These are phyloP conservation scores for Drosophila barbarae DNA, from an alignment of 2,888 invertebrate species.

Conservation along the genomic window DNA sequence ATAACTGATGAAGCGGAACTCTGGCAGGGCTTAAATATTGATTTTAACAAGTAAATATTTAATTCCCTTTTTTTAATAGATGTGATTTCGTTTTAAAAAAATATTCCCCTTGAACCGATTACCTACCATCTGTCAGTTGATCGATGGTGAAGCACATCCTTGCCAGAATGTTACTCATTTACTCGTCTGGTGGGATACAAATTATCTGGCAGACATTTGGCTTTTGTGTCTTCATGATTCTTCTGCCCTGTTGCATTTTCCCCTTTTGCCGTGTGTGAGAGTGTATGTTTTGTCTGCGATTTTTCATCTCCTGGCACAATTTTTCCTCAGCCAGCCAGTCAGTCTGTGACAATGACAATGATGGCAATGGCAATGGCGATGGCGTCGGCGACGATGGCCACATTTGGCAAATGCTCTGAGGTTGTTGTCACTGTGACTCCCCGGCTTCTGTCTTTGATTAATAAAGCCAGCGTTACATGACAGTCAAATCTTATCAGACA, in stretches of 20 bases:
- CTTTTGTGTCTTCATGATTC: conserved; percentile 11
- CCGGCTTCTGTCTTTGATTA: conserved; percentile 37
- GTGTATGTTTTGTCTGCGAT: conserved; percentile 7
- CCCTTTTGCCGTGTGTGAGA: background rate
- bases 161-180: conserved; percentile 13
- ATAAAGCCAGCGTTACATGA: conserved; percentile 38
- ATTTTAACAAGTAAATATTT: conserved; percentile 4
- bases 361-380: conserved; percentile 14
- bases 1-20: background rate
- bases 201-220: conserved; percentile 26
- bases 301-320: conserved; percentile 20
- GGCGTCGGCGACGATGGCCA: conserved; percentile 22
- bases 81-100: background rate
- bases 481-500: conserved; percentile 45
- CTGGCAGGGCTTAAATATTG: conserved; percentile 4
- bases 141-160: conserved; percentile 1
- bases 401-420: conserved; percentile 29
- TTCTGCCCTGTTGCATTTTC: conserved; percentile 21
- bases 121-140: conserved; percentile 2
- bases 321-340: conserved; percentile 2
- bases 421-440: conserved; percentile 14
- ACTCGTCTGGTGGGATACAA: conserved; percentile 4
- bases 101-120: background rate
- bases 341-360: conserved; percentile 14
- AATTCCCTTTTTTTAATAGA: background rate